A percentile compares a stretch with the other conserved stretches of the same genome.
Evolutionary conservation across 2,888 invertebrate species (phyloP).

Genomic region (Dendrolimus pini): DNA sequence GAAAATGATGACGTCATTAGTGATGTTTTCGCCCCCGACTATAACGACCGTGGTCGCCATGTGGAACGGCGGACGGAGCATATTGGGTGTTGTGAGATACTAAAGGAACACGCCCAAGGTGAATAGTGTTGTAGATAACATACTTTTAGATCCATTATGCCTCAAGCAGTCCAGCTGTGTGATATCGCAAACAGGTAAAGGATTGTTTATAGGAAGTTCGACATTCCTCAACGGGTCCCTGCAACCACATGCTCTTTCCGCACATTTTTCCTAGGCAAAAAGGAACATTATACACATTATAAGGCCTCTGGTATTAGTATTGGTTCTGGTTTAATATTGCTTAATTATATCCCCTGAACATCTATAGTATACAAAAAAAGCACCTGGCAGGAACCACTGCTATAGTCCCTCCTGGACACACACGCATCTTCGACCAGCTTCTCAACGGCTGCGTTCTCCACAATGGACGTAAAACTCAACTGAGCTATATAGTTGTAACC

Average conservation of each 20-base stretch:
- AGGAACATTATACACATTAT: neutral
- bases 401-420: constrained; percentile 22
- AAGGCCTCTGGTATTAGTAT: neutral
- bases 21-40: too few species aligned
- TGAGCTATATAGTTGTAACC: constrained; percentile 37
- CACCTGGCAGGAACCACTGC: constrained; percentile 29
- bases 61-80: too few species aligned
- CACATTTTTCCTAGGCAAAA: constrained; percentile 38
- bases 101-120: too few species aligned
- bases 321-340: neutral
- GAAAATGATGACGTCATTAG: too few species aligned
- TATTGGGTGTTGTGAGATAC: too few species aligned
- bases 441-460: constrained; percentile 25
- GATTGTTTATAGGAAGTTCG: neutral
- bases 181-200: constrained; percentile 32
- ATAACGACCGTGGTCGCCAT: too few species aligned
- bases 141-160: constrained; percentile 10
- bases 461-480: constrained; percentile 31
- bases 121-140: too few species aligned
- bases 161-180: constrained; percentile 24
- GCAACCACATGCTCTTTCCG: constrained; percentile 47
- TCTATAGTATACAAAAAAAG: too few species aligned
- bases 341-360: too few species aligned
- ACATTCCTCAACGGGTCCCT: constrained; percentile 31
- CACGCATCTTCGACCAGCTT: constrained; percentile 29